Evolutionary conservation across 2,797 vertebrate species (phyloP).

Genomic region (Tenualosa ilisha): DNA sequence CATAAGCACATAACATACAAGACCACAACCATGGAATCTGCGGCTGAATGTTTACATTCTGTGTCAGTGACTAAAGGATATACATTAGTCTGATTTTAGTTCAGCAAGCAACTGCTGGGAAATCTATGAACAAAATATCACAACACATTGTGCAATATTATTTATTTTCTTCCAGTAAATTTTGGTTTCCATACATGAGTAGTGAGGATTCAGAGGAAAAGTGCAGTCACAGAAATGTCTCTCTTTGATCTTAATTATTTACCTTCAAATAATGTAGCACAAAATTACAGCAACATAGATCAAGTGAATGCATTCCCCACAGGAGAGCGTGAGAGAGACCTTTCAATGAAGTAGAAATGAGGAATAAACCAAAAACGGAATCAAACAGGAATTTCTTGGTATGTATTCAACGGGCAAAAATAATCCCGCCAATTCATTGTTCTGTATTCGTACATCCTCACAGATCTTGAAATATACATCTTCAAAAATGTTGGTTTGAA

Average conservation of each 20-base stretch:
- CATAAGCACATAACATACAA: not conserved
- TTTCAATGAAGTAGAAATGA: slow-evolving; percentile 61
- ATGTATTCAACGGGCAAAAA: not conserved
- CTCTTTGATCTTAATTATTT: slow-evolving; percentile 55
- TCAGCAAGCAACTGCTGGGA: not conserved
- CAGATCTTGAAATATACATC: slow-evolving; percentile 10
- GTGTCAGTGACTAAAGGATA: not conserved
- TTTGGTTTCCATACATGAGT: slow-evolving; percentile 87
- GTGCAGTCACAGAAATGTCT: slow-evolving; percentile 83
- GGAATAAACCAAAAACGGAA: slow-evolving; percentile 39
- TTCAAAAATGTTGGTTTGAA: not conserved
- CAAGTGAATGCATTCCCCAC: slow-evolving; percentile 79
- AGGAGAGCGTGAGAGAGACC: slow-evolving; percentile 75
- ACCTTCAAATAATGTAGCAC: slow-evolving; percentile 80
- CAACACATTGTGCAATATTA: slow-evolving; percentile 77
- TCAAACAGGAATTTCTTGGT: slow-evolving; percentile 16
- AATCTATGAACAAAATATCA: slow-evolving; percentile 9
- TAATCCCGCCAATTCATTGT: not conserved
- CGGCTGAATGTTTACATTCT: not conserved
- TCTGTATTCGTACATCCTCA: slow-evolving; percentile 2
- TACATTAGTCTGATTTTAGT: not conserved
- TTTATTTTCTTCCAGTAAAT: slow-evolving; percentile 86
- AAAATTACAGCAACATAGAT: slow-evolving; percentile 84
- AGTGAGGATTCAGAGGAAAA: slow-evolving; percentile 77
- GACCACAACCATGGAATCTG: not conserved